These are phyloP conservation scores for Oeneis ivallda DNA, from an alignment of 2,888 invertebrate genomes.

Conservation along the genomic window DNA sequence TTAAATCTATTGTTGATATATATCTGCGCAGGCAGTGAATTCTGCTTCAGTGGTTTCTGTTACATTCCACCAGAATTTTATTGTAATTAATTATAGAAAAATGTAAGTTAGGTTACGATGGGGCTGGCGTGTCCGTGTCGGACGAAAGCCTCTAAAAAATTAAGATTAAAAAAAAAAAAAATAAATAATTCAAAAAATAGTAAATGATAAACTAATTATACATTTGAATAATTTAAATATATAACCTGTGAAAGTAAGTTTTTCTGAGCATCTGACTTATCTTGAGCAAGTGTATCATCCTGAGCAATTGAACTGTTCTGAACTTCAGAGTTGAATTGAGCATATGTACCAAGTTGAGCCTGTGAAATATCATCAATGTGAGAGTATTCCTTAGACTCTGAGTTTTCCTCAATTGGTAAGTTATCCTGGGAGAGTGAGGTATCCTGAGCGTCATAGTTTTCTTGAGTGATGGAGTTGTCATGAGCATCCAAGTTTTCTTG, in stretches of 20 bases:
- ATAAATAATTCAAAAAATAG: too few species aligned
- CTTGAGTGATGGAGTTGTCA: background rate
- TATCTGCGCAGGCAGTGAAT: too few species aligned
- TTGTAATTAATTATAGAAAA: too few species aligned
- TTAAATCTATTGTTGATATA: too few species aligned
- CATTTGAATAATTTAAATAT: too few species aligned
- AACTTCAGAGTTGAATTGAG: background rate
- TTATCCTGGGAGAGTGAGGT: background rate
- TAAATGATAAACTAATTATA: too few species aligned
- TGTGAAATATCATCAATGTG: constrained; percentile 1
- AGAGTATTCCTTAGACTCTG: background rate
- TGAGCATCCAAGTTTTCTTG: background rate
- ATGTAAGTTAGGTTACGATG: too few species aligned
- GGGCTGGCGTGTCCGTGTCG: too few species aligned
- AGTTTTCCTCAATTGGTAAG: background rate
- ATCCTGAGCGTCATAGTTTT: background rate
- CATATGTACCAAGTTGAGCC: background rate
- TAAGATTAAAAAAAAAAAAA: too few species aligned
- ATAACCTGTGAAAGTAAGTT: background rate
- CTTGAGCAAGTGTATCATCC: background rate
- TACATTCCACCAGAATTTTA: too few species aligned
- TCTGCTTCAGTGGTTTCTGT: too few species aligned
- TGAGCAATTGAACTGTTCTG: background rate
- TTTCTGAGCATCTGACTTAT: background rate
- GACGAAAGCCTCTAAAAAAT: too few species aligned